These are phyloP conservation scores for Drosophila athabasca DNA, from an alignment of 1,140 invertebrate species.

Conservation along the genomic window DNA sequence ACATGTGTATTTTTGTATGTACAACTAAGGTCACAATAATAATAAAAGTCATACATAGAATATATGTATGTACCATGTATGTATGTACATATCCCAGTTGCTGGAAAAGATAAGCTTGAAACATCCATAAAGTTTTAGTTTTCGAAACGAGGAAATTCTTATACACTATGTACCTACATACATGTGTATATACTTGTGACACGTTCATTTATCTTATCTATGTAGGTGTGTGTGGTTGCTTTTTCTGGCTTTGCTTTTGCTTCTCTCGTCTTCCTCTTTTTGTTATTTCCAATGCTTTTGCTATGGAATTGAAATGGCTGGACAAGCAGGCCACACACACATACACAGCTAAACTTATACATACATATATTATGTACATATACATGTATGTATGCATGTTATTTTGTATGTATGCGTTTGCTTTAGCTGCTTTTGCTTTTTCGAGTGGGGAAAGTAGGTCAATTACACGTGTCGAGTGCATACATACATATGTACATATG, in stretches of 20 bases:
- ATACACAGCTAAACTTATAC: conserved; percentile 2
- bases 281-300: conserved; percentile 33
- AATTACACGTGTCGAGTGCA: conserved; percentile 75
- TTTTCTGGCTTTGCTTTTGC: conserved; percentile 16
- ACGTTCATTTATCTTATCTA: conserved; percentile 31
- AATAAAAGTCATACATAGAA: too few species aligned
- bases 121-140: too few species aligned
- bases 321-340: conserved; percentile 48
- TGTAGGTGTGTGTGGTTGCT: conserved; percentile 17
- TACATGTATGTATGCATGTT: not conserved
- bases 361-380: not conserved
- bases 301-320: conserved; percentile 46
- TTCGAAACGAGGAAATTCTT: too few species aligned
- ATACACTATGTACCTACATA: too few species aligned
- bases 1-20: not conserved
- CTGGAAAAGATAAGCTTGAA: too few species aligned
- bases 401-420: conserved; percentile 8
- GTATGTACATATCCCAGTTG: not conserved
- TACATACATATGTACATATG: not conserved
- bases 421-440: conserved; percentile 31
- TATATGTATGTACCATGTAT: conserved; percentile 1
- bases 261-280: not conserved
- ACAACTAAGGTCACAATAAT: not conserved
- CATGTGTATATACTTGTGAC: too few species aligned
- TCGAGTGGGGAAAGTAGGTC: conserved; percentile 79